Conservation (phyloP, 2,888 invertebrate species). For the Eupithecia subumbrata region DNA sequence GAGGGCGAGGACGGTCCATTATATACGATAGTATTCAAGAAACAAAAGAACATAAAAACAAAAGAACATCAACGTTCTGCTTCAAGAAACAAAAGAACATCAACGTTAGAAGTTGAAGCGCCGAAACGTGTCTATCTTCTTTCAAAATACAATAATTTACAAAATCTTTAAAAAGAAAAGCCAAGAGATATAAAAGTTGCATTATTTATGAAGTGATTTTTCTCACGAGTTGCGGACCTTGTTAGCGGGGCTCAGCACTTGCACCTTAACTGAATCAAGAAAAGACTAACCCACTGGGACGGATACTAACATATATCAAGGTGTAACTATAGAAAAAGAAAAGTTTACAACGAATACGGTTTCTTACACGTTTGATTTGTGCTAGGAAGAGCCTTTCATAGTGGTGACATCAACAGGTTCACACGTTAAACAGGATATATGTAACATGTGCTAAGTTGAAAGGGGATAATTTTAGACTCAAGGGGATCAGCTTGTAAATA, state of each 20-base stretch:
- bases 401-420: no score
- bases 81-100: not conserved
- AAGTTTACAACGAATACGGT: not conserved
- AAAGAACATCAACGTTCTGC: no score
- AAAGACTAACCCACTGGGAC: not conserved
- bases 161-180: not conserved
- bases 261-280: slow-evolving; percentile 18
- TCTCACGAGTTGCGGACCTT: slow-evolving; percentile 26
- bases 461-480: no score
- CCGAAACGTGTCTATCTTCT: not conserved
- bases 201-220: slow-evolving; percentile 33
- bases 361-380: not conserved
- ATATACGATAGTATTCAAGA: no score
- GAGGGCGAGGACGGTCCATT: no score
- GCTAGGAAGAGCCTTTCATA: no score
- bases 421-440: no score
- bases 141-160: slow-evolving; percentile 1
- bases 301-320: not conserved
- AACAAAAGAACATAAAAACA: no score
- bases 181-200: slow-evolving; percentile 22
- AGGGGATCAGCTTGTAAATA: no score
- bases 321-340: not conserved
- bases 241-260: slow-evolving; percentile 26
- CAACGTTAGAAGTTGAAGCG: not conserved
- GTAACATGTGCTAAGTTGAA: no score